phyloP scores from a whole-genome alignment of 2,797 vertebrate species.

The Steatocranus sp. region DNA sequence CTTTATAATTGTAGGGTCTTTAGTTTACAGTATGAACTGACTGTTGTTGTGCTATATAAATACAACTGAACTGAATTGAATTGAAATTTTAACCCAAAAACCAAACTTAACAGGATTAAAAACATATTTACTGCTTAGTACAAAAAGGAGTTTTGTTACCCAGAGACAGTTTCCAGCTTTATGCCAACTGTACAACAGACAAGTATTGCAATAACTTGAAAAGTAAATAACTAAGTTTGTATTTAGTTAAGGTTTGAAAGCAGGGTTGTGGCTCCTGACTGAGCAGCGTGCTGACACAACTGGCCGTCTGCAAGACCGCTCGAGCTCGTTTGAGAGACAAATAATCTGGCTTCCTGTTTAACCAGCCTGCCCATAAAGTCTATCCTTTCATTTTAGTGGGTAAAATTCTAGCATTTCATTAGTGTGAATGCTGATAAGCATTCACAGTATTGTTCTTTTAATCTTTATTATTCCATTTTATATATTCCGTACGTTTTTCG shows the following conservation, averaged over 20 bases:
- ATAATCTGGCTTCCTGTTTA: not conserved
- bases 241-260: not conserved
- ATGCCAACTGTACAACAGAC: not conserved
- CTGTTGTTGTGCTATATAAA: not conserved
- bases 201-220: not conserved
- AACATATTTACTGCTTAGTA: not conserved
- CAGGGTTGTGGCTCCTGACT: not conserved
- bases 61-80: not conserved
- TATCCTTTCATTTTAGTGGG: not conserved
- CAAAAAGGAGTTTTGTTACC: not conserved
- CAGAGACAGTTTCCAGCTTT: not conserved
- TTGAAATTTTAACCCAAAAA: not conserved
- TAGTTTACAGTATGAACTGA: not conserved
- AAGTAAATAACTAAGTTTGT: not conserved
- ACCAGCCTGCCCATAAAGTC: not conserved
- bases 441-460: too few species aligned
- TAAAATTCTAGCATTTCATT: not conserved
- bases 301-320: not conserved
- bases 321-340: not conserved
- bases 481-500: fast-evolving
- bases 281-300: not conserved
- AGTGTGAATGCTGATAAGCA: too few species aligned
- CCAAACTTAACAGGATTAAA: not conserved
- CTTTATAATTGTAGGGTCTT: not conserved
- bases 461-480: too few species aligned